Evolutionary conservation across 2,113 vertebrate genomes (phyloP), one percentile per base, ranked within the genome.

Genomic region (Hypanus sabinus): DNA sequence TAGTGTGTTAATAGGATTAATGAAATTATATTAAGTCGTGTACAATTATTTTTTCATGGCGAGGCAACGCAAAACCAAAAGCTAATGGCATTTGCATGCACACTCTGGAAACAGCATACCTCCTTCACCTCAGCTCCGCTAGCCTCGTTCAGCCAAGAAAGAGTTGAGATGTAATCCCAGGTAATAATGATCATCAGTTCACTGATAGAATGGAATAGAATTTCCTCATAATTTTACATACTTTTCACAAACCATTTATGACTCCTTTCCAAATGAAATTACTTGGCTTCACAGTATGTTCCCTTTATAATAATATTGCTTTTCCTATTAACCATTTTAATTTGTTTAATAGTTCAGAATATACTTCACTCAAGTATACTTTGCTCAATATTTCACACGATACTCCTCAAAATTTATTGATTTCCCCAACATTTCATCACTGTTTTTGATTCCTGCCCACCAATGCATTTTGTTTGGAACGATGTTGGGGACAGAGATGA

Each of bases 291-390:
- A 46, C 4, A 38, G 11, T 7, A 22, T 73, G 91, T 55, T 73
- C 70, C 90, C 91, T 93, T 38, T 93, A 27, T 30, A 73, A 27
- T 30, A 73, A 75, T 22, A 93, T 30, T 93, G 36, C 36, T 93
- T 75, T n/a, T 46, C 65, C 36, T 55, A 12, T 3, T 46, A 73
- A 73, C 33, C 46, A 46, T 73, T 46, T 33, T 10, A 73, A 38
- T 27, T 93, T 55, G 10, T 46, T 93, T 75, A 22, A 11, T 22
- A 33, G n/a, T 10, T 93, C 68, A 93, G 1, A 65, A 91, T 46
- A 55, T 9, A 55, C 5, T 73, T 93, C 38, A 75, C 38, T 73
- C 36, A 70, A 73, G 36, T 46, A 73, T 27, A 60, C 11, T 20
- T 22, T 6, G 20, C 71, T 24, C 20, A 73, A 73, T 73, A 73